Percentiles rank a stretch among this genome's conserved stretches.
These are phyloP conservation scores for Sinodicranocentrus sp. DNA, from an alignment of 2,888 invertebrate genomes.

Conservation along the genomic window DNA sequence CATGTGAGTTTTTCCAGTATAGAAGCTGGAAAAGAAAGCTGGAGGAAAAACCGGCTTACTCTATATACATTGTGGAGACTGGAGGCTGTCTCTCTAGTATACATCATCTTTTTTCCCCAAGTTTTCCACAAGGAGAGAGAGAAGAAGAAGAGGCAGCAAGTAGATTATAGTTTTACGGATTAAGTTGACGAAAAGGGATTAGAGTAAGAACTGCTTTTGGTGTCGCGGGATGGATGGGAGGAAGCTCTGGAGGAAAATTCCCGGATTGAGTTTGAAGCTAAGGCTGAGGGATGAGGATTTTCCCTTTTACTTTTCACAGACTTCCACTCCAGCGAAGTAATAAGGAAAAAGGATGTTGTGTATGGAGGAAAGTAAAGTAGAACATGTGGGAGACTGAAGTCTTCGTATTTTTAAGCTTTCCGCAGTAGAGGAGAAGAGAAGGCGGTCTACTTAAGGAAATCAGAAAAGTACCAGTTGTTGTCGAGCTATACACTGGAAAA, in stretches of 20 bases:
- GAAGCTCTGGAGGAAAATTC: slow-evolving; percentile 72
- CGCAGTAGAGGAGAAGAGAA: slow-evolving; percentile 30
- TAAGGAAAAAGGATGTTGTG: slow-evolving; percentile 1
- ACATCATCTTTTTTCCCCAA: slow-evolving; percentile 33
- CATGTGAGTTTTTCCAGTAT: not conserved
- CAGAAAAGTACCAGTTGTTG: slow-evolving; percentile 36
- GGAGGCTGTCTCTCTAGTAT: too few relatives aligned
- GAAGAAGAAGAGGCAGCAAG: slow-evolving; percentile 68
- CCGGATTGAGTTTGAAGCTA: slow-evolving; percentile 74
- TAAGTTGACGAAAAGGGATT: slow-evolving; percentile 77
- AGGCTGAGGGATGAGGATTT: slow-evolving; percentile 75
- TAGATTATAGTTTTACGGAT: slow-evolving; percentile 77
- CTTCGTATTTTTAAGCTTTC: slow-evolving; percentile 45
- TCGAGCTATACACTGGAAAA: slow-evolving; percentile 6
- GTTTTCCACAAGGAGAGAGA: slow-evolving; percentile 32
- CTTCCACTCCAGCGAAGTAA: not conserved
- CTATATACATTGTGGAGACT: slow-evolving; percentile 34
- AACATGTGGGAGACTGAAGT: slow-evolving; percentile 52
- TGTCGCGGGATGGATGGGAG: slow-evolving; percentile 47
- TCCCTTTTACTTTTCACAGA: slow-evolving; percentile 43
- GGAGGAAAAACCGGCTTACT: slow-evolving; percentile 52
- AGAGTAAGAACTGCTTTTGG: slow-evolving; percentile 76
- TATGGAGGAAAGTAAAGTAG: not conserved
- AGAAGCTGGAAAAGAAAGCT: slow-evolving; percentile 25
- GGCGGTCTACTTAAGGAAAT: slow-evolving; percentile 57